These are phyloP conservation scores for Hemistola chrysoprasaria DNA, from an alignment of 2,888 invertebrate genomes.

Conservation along the genomic window DNA sequence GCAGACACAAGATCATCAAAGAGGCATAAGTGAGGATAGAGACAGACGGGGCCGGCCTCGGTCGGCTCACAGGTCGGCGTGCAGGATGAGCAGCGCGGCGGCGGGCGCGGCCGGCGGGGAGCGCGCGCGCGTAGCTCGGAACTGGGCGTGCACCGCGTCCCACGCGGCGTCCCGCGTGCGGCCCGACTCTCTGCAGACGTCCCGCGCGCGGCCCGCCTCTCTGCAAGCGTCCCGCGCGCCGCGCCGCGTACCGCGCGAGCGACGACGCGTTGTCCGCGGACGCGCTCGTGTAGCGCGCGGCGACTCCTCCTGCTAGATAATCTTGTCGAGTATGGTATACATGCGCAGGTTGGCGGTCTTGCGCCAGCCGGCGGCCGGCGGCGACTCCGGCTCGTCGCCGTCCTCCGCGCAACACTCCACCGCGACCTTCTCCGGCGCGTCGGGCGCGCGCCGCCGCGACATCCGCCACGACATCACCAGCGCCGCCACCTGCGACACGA, in stretches of 20 bases:
- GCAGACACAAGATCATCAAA: too few relatives aligned
- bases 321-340: slow-evolving; percentile 77
- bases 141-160: slow-evolving; percentile 68
- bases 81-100: slow-evolving; percentile 62
- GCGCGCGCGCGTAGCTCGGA: slow-evolving; percentile 36
- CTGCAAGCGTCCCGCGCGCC: slow-evolving; percentile 17
- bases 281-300: slow-evolving; percentile 22
- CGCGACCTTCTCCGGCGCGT: slow-evolving; percentile 30
- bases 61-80: slow-evolving; percentile 47
- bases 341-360: slow-evolving; percentile 73
- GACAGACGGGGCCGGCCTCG: too few relatives aligned
- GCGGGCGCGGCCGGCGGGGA: slow-evolving; percentile 40
- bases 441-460: slow-evolving; percentile 26
- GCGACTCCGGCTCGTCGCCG: slow-evolving; percentile 39
- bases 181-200: slow-evolving; percentile 17
- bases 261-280: slow-evolving; percentile 6
- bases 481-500: slow-evolving; percentile 54
- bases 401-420: slow-evolving; percentile 39
- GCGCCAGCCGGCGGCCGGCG: slow-evolving; percentile 55
- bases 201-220: slow-evolving; percentile 6
- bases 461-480: slow-evolving; percentile 63
- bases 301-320: slow-evolving; percentile 72
- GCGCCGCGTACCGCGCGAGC: slow-evolving; percentile 23
- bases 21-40: too few relatives aligned
- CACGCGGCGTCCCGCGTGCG: slow-evolving; percentile 49